Evolutionary conservation across 23 tunicate species (phyloP).

Genomic region (Diplosoma virens): DNA sequence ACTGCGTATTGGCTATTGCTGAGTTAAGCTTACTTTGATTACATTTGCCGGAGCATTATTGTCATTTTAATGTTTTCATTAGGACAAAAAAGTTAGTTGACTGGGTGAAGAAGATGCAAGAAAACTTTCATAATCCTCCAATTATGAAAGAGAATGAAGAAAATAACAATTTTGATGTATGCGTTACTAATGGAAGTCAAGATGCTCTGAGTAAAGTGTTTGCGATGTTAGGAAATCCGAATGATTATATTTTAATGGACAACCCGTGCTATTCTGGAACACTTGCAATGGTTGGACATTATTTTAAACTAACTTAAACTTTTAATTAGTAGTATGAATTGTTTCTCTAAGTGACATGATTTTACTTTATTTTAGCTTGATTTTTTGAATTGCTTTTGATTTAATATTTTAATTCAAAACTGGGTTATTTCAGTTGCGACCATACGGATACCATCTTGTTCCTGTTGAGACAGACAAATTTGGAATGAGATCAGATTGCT

Average conservation of each 20-base stretch:
- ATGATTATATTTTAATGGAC: slow-evolving; percentile 78
- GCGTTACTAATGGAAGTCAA: slow-evolving; percentile 80
- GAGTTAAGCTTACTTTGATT: too few relatives aligned
- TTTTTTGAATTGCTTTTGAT: too few relatives aligned
- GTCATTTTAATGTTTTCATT: slow-evolving; percentile 4
- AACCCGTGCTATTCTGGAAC: slow-evolving; percentile 94
- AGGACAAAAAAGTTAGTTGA: slow-evolving; percentile 44
- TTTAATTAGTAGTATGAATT: too few relatives aligned
- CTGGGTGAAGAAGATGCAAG: slow-evolving; percentile 56
- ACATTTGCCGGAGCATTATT: too few relatives aligned
- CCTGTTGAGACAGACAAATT: slow-evolving; percentile 70
- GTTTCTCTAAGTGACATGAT: too few relatives aligned
- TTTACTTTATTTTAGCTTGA: too few relatives aligned
- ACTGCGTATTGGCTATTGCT: too few relatives aligned
- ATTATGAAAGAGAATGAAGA: not conserved
- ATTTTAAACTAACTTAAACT: too few relatives aligned
- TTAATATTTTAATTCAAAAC: not conserved
- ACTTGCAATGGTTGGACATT: slow-evolving; percentile 58
- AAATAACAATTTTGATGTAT: slow-evolving; percentile 26
- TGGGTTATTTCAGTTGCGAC: slow-evolving; percentile 43
- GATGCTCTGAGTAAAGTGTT: slow-evolving; percentile 85
- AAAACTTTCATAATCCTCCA: slow-evolving; percentile 68
- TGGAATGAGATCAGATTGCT: slow-evolving; percentile 61
- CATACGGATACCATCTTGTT: slow-evolving; percentile 65
- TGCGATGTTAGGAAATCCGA: slow-evolving; percentile 59